phyloP scores from a whole-genome alignment of 2,797 vertebrate species.

The Macroramphosus scolopax region DNA sequence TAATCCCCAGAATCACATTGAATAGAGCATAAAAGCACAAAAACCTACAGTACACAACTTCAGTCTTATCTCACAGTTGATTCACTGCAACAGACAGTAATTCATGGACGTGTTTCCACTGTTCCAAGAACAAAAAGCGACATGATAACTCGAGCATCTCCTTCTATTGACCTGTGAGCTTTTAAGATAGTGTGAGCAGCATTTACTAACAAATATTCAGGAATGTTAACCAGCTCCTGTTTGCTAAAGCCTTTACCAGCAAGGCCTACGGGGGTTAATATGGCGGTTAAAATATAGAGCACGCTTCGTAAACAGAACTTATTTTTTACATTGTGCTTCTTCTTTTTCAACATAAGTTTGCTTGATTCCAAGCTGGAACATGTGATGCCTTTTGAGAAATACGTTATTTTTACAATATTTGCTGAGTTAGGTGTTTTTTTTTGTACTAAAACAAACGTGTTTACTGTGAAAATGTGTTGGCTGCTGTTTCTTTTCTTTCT shows the following conservation, averaged over 20 bases:
- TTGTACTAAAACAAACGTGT: neutral
- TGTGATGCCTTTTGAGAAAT: too few species aligned
- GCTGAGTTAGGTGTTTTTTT: neutral
- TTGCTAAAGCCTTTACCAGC: slow-evolving; percentile 60
- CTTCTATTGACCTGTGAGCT: slow-evolving; percentile 1
- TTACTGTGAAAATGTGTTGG: neutral
- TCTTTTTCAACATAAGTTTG: too few species aligned
- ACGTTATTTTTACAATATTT: too few species aligned
- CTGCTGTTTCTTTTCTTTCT: neutral
- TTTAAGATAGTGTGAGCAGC: slow-evolving; percentile 35
- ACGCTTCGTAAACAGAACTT: too few species aligned
- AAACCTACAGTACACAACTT: slow-evolving; percentile 7
- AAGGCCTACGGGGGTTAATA: slow-evolving; percentile 28
- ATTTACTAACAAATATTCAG: slow-evolving; percentile 10
- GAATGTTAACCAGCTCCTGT: slow-evolving; percentile 19
- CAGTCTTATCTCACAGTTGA: slow-evolving; percentile 1
- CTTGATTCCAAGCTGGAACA: too few species aligned
- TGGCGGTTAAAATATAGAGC: neutral
- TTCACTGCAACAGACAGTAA: slow-evolving; percentile 4
- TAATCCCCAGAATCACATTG: slow-evolving; percentile 2
- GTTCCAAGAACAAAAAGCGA: slow-evolving; percentile 4
- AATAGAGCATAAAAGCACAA: slow-evolving; percentile 6
- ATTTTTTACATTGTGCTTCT: too few species aligned
- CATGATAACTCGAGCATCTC: neutral
- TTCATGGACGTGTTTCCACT: neutral